A percentile compares a stretch with the other conserved stretches of the same genome.
Conservation (phyloP, 2,113 vertebrate genomes). For the Psilopsiagon aurifrons region DNA sequence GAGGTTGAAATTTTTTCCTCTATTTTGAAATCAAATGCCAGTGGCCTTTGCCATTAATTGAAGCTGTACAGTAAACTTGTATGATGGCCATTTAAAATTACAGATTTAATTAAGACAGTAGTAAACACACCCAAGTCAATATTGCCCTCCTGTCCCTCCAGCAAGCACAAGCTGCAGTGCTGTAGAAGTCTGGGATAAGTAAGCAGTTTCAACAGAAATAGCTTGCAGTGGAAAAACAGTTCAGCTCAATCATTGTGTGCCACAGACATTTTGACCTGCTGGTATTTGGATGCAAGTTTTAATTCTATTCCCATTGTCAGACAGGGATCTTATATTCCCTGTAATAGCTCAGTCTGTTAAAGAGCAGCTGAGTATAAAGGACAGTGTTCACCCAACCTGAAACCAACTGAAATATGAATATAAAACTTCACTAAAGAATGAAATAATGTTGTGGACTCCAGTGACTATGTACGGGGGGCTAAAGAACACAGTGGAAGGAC, state of each 20-base stretch:
- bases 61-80: not conserved
- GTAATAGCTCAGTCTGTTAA: not conserved
- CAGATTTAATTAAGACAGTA: not conserved
- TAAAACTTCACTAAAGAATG: not conserved
- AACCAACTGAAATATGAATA: not conserved
- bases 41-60: not conserved
- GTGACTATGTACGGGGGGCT: not conserved
- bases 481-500: not conserved
- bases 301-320: not conserved
- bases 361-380: not conserved
- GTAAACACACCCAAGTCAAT: not conserved
- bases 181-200: not conserved
- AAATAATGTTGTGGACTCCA: not conserved
- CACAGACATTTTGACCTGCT: slow-evolving; percentile 10
- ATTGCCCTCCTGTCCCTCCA: not conserved
- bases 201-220: not conserved
- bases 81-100: not conserved
- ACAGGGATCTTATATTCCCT: not conserved
- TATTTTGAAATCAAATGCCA: not conserved
- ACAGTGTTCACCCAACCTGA: not conserved
- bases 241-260: not conserved
- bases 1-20: not conserved
- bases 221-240: not conserved
- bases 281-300: slow-evolving; percentile 5
- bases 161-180: not conserved